Conservation (phyloP, 2,888 invertebrate genomes). For the Anoncus sp. region DNA sequence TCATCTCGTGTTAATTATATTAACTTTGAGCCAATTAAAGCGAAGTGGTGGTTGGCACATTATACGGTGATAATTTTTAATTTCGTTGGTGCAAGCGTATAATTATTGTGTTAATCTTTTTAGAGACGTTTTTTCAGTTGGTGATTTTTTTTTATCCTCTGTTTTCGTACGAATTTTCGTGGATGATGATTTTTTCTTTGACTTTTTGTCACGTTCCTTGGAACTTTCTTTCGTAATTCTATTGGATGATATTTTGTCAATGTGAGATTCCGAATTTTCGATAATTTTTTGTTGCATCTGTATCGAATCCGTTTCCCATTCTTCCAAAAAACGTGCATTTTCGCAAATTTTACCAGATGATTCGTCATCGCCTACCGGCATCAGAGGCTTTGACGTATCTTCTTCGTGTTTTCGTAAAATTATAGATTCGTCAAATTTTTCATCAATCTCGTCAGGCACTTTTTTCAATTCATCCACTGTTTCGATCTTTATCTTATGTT, state of each 20-base stretch:
- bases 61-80: no score
- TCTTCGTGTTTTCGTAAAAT: slow-evolving; percentile 1
- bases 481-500: slow-evolving; percentile 33
- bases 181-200: slow-evolving; percentile 8
- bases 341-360: slow-evolving; percentile 48
- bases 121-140: no score
- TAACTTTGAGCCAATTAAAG: no score
- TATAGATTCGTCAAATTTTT: slow-evolving; percentile 1
- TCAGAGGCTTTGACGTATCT: not conserved
- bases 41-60: no score
- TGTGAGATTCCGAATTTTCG: slow-evolving; percentile 1
- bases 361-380: not conserved
- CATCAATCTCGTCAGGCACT: slow-evolving; percentile 17
- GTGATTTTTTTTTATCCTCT: slow-evolving; percentile 19
- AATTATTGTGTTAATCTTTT: no score
- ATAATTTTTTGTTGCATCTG: slow-evolving; percentile 26
- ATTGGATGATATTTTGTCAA: not conserved
- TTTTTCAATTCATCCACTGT: slow-evolving; percentile 4
- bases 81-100: no score
- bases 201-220: slow-evolving; percentile 15
- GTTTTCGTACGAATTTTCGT: slow-evolving; percentile 50
- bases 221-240: not conserved
- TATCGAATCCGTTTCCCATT: slow-evolving; percentile 72
- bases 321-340: slow-evolving; percentile 66
- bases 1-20: no score